Evolutionary conservation across 2,888 invertebrate genomes (phyloP).

Genomic region (Muschampia plurimacula): DNA sequence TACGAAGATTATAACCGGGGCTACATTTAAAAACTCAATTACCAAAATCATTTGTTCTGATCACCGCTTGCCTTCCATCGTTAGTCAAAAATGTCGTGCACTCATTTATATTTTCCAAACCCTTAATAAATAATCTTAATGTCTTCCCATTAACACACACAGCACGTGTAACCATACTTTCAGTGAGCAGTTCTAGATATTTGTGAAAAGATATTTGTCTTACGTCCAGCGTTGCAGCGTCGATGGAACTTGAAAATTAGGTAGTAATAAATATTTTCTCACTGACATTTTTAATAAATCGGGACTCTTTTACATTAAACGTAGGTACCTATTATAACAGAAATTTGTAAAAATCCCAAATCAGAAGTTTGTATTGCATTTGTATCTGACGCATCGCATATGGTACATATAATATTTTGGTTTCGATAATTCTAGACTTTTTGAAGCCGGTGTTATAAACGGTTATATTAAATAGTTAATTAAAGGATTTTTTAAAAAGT

Average conservation of each 20-base stretch:
- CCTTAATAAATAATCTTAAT: constrained; percentile 72
- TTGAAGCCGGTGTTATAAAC: too few species aligned
- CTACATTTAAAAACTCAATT: constrained; percentile 55
- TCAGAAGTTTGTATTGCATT: too few species aligned
- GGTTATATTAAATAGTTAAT: too few species aligned
- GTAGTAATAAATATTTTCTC: too few species aligned
- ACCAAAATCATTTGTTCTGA: constrained; percentile 60
- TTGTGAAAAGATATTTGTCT: constrained; percentile 20
- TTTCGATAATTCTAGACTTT: too few species aligned
- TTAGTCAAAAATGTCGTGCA: constrained; percentile 68
- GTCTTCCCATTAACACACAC: constrained; percentile 75
- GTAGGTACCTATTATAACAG: too few species aligned
- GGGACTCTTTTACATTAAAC: too few species aligned
- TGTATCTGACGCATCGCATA: too few species aligned
- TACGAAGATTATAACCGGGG: background rate
- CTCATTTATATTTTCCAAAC: constrained; percentile 74
- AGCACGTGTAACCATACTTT: constrained; percentile 66
- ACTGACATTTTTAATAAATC: too few species aligned
- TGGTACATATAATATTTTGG: too few species aligned
- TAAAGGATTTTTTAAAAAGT: too few species aligned
- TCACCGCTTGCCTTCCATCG: constrained; percentile 55
- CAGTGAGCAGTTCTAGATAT: constrained; percentile 64
- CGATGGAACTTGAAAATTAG: background rate
- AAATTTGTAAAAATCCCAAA: too few species aligned
- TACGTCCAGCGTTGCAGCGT: background rate